Evolutionary conservation across 2,113 vertebrate species (phyloP).

Genomic region (Psophia crepitans): DNA sequence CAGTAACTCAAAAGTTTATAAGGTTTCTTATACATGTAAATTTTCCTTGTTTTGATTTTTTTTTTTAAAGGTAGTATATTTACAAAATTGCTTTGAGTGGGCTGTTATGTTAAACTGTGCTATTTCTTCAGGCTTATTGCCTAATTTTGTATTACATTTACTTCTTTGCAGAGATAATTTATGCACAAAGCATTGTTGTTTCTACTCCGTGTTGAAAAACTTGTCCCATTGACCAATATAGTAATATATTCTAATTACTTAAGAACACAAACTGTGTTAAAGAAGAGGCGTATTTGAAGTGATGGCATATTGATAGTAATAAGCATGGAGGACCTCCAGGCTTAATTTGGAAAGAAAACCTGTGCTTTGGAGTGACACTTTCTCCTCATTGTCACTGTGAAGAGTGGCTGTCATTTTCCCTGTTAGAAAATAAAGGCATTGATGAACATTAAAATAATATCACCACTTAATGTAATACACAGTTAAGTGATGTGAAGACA

Average conservation of each 20-base stretch:
- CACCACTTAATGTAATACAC: slow-evolving; percentile 1
- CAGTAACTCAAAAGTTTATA: neutral
- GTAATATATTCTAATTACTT: neutral
- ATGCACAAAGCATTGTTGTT: neutral
- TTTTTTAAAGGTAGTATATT: neutral
- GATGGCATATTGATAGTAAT: neutral
- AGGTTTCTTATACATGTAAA: neutral
- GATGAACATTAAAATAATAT: slow-evolving; percentile 21
- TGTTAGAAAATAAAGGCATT: slow-evolving; percentile 10
- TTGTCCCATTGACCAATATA: neutral
- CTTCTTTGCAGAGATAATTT: neutral
- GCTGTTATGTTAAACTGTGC: neutral
- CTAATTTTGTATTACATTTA: neutral
- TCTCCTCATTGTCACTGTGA: neutral
- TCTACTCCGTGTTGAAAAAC: neutral
- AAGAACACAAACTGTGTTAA: neutral
- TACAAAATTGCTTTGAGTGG: neutral
- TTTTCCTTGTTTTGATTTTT: neutral
- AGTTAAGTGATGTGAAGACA: slow-evolving; percentile 33
- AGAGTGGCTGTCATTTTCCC: slow-evolving; percentile 1
- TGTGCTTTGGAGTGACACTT: neutral
- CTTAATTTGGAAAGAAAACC: slow-evolving; percentile 23
- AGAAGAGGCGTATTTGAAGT: neutral
- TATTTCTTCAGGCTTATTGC: neutral
- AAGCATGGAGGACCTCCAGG: neutral